Percentiles rank a stretch among this genome's conserved stretches.
phyloP scores from a whole-genome alignment of 2,113 vertebrate genomes.

The Myocastor coypus region DNA sequence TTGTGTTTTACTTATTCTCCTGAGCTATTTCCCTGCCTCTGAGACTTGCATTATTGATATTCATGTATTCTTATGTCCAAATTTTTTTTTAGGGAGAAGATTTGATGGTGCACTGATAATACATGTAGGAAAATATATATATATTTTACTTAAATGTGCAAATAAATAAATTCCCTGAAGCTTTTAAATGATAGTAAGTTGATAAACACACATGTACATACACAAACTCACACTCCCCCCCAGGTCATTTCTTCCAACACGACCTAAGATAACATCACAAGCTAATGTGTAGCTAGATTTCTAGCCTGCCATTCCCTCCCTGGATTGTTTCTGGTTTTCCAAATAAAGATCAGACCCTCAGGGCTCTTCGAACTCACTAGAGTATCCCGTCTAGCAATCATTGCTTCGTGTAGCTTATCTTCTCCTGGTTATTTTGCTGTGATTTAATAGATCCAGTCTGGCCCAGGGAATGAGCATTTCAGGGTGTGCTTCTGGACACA shows the following conservation, averaged over 20 bases:
- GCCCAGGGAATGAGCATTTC: conserved; percentile 71
- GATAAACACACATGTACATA: not conserved
- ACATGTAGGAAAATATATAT: not conserved
- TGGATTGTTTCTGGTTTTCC: conserved; percentile 56
- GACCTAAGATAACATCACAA: conserved; percentile 65
- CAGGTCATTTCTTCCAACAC: conserved; percentile 58
- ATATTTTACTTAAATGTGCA: conserved; percentile 56
- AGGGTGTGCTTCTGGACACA: conserved; percentile 59
- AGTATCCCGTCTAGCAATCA: conserved; percentile 77
- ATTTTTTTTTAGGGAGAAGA: conserved; percentile 14
- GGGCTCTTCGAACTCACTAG: conserved; percentile 76
- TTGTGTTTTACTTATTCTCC: too few species aligned
- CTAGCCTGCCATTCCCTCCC: conserved; percentile 40
- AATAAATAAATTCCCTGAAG: not conserved
- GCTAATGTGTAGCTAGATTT: conserved; percentile 64
- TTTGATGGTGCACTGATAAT: conserved; percentile 8
- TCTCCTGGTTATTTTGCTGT: conserved; percentile 75
- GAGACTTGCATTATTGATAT: not conserved
- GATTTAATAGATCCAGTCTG: conserved; percentile 77
- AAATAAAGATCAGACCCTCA: conserved; percentile 76
- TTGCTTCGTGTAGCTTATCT: conserved; percentile 79
- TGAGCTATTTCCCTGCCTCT: too few species aligned
- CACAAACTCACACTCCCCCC: not conserved
- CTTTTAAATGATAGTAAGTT: not conserved
- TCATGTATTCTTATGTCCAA: not conserved